Evolutionary conservation across 1,140 invertebrate genomes (phyloP).

Genomic region (Melitaea cinxia): DNA sequence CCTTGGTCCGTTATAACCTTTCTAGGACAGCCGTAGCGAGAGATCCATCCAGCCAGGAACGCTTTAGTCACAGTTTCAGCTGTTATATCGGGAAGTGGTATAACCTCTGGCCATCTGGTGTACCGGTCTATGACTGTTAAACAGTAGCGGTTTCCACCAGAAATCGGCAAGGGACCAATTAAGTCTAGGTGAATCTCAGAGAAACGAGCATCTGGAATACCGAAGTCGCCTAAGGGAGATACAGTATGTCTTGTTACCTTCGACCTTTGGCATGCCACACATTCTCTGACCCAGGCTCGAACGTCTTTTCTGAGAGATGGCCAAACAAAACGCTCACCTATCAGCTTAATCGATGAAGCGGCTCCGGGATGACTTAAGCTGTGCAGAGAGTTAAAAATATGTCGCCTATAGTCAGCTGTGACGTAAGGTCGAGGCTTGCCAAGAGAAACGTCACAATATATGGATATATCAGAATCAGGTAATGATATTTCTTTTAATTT

Average conservation of each 20-base stretch:
- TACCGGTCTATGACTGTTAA: no score
- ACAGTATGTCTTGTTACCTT: constrained; percentile 21
- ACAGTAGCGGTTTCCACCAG: no score
- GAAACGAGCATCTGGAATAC: constrained; percentile 10
- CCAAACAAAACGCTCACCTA: constrained; percentile 15
- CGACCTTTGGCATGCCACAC: constrained; percentile 5
- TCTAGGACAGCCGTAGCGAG: no score
- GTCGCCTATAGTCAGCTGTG: not conserved
- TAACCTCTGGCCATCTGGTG: constrained; percentile 23
- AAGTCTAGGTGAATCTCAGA: constrained; percentile 12
- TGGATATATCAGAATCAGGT: not conserved
- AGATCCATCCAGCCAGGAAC: not conserved
- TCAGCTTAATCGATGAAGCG: constrained; percentile 12
- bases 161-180: no score
- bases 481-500: no score
- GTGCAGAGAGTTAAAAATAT: constrained; percentile 23
- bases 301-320: constrained; percentile 11
- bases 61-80: constrained; percentile 23
- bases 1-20: no score
- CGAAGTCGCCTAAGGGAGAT: constrained; percentile 2
- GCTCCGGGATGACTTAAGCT: constrained; percentile 20
- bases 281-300: constrained; percentile 14
- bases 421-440: constrained; percentile 17
- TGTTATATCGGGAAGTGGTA: constrained; percentile 22
- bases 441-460: constrained; percentile 9